These are phyloP conservation scores for Orthonychiurus folsomi DNA, from an alignment of 2,888 invertebrate species.

Conservation along the genomic window DNA sequence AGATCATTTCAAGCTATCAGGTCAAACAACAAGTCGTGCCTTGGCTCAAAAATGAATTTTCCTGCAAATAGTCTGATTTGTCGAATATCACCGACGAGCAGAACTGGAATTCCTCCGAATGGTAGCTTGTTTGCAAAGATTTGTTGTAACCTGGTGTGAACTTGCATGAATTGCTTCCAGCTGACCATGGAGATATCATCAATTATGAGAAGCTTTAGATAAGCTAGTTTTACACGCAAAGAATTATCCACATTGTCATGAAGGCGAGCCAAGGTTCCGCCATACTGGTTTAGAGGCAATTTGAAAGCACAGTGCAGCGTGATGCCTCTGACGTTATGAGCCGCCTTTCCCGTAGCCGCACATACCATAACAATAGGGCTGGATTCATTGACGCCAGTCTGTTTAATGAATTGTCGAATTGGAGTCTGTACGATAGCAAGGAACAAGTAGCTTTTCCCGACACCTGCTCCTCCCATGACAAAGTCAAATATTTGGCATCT, in stretches of 20 bases:
- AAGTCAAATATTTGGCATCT: too few relatives aligned
- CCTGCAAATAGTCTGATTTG: slow-evolving; percentile 26
- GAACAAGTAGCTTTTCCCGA: neutral
- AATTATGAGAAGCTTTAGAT: slow-evolving; percentile 4
- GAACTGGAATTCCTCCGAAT: slow-evolving; percentile 4
- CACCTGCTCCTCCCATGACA: too few relatives aligned
- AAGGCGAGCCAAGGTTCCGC: neutral
- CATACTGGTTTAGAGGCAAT: neutral
- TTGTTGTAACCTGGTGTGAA: neutral
- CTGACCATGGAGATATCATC: slow-evolving; percentile 8
- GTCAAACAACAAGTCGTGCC: neutral
- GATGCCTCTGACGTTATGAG: neutral
- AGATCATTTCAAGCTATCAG: neutral
- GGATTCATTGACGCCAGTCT: neutral
- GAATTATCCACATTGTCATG: neutral
- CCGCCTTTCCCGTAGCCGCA: neutral
- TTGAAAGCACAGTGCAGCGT: neutral
- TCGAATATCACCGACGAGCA: slow-evolving; percentile 24
- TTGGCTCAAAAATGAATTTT: neutral
- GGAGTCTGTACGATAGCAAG: neutral
- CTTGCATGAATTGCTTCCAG: neutral
- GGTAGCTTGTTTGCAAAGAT: neutral
- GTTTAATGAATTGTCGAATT: neutral
- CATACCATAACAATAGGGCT: neutral
- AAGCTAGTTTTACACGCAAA: neutral